Percentiles rank a stretch among this genome's conserved stretches.
Conservation (phyloP, 2,888 invertebrate species). For the Phyto melanocephala region DNA sequence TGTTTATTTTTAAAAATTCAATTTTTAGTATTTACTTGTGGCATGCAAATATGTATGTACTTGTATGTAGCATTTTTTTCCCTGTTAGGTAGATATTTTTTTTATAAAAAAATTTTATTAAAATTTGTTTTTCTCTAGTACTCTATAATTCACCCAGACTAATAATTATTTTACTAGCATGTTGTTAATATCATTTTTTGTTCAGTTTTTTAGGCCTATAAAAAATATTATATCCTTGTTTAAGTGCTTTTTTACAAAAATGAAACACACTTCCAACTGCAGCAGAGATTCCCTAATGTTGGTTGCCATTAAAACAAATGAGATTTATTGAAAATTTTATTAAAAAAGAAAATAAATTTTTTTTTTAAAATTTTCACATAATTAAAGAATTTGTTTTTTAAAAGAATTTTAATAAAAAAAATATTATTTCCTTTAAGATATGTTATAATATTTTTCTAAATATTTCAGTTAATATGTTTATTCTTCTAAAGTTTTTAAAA, state of each 20-base stretch:
- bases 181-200: background rate
- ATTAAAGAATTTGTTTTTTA: too few species aligned
- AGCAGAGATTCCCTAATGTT: too few species aligned
- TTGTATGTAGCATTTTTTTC: background rate
- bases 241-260: conserved; percentile 18
- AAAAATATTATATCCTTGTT: conserved; percentile 40
- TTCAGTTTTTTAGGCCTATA: conserved; percentile 14
- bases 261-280: background rate
- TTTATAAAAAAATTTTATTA: background rate
- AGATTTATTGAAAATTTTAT: too few species aligned
- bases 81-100: conserved; percentile 2
- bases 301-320: too few species aligned
- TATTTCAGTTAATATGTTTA: too few species aligned
- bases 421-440: too few species aligned
- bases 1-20: conserved; percentile 45
- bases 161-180: conserved; percentile 44
- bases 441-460: too few species aligned
- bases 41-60: conserved; percentile 11
- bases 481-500: too few species aligned
- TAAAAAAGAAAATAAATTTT: too few species aligned
- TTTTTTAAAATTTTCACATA: too few species aligned
- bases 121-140: conserved; percentile 6
- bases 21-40: background rate
- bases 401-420: too few species aligned
- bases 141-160: conserved; percentile 41